These are phyloP conservation scores for Oenanthe oenanthe DNA, from an alignment of 2,113 vertebrate genomes.

Conservation along the genomic window DNA sequence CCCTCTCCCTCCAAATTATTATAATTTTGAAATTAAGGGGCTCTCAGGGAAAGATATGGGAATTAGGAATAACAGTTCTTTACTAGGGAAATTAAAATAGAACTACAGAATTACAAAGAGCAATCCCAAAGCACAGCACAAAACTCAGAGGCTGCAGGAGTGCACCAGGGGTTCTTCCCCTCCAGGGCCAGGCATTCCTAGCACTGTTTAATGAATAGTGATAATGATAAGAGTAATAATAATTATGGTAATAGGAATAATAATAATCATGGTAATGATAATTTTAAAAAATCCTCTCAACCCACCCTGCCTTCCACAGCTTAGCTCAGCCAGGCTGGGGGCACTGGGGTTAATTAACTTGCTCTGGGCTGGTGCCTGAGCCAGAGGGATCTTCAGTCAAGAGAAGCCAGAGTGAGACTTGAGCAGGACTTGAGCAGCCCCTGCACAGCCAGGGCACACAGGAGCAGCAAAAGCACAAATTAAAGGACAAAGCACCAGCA, in stretches of 20 bases:
- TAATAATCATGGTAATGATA: not conserved
- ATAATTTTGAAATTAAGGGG: too few relatives aligned
- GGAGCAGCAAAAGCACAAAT: not conserved
- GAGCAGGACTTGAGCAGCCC: not conserved
- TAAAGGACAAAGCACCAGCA: not conserved
- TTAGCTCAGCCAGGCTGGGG: not conserved
- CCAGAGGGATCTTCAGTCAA: not conserved
- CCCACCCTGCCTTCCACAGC: rapidly evolving
- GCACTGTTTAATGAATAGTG: not conserved
- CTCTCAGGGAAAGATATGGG: too few relatives aligned
- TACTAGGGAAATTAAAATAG: too few relatives aligned
- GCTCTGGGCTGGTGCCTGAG: not conserved
- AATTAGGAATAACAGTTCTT: too few relatives aligned
- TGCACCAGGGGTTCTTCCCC: rapidly evolving
- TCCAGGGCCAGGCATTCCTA: not conserved
- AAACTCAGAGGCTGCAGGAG: not conserved
- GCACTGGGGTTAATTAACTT: not conserved
- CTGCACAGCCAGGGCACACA: not conserved
- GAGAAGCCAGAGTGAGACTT: not conserved
- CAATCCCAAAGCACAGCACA: not conserved
- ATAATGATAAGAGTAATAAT: not conserved
- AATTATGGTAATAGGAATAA: not conserved
- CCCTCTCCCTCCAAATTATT: too few relatives aligned
- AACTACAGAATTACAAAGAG: too few relatives aligned
- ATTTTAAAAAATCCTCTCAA: not conserved